These are phyloP conservation scores for Bucorvus abyssinicus DNA, from an alignment of 2,797 vertebrate genomes.

Conservation along the genomic window DNA sequence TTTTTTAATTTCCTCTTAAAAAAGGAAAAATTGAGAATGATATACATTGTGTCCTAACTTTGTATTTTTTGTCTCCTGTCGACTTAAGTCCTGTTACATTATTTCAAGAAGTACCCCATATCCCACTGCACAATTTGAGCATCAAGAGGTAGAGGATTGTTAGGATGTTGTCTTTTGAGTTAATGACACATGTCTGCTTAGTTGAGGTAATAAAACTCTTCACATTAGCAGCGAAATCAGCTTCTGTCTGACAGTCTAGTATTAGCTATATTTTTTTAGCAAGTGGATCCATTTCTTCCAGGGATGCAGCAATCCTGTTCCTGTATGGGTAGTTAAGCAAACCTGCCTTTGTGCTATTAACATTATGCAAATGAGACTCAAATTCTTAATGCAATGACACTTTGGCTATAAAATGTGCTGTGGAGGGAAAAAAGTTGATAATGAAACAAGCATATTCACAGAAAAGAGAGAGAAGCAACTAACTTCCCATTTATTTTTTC, in stretches of 20 bases:
- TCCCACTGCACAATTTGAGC: not conserved
- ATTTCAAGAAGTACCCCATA: not conserved
- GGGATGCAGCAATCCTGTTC: slow-evolving; percentile 23
- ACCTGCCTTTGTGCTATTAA: slow-evolving; percentile 31
- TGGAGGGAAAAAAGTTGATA: slow-evolving; percentile 39
- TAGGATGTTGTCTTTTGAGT: slow-evolving; percentile 20
- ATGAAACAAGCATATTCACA: slow-evolving; percentile 33
- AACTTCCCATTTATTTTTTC: slow-evolving; percentile 42
- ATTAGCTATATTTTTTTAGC: not conserved
- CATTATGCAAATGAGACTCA: slow-evolving; percentile 48
- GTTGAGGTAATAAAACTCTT: slow-evolving; percentile 58
- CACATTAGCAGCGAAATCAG: slow-evolving; percentile 39
- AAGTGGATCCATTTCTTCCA: slow-evolving; percentile 44
- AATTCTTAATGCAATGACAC: slow-evolving; percentile 41
- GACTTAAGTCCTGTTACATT: not conserved
- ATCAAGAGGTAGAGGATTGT: not conserved
- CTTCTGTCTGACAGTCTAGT: slow-evolving; percentile 44
- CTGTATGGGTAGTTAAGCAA: slow-evolving; percentile 62
- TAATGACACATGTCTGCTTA: slow-evolving; percentile 55
- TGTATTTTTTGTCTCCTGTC: not conserved
- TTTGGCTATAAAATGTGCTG: slow-evolving; percentile 32
- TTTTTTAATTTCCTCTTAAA: not conserved
- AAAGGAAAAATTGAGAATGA: not conserved
- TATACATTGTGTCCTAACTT: not conserved
- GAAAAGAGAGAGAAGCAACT: not conserved